phyloP scores from a whole-genome alignment of 2,888 invertebrate genomes.

The Chironomus tentans region DNA sequence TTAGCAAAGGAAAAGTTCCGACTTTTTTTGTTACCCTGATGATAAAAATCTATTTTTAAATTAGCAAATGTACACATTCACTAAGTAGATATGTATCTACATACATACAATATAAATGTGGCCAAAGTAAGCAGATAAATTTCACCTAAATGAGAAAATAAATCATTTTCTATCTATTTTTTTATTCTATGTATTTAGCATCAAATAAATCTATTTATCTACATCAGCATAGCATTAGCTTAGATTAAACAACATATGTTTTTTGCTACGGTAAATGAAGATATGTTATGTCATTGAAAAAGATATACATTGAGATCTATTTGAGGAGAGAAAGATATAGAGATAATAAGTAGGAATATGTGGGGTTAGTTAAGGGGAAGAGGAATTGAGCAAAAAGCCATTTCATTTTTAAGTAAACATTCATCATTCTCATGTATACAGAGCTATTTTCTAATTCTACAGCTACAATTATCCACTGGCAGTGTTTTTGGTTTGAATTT shows the following conservation, averaged over 20 bases:
- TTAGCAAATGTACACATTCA: neutral
- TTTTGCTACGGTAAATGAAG: neutral
- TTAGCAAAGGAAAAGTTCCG: too few relatives aligned
- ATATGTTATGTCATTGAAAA: neutral
- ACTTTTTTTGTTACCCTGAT: too few relatives aligned
- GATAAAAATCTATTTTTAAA: neutral
- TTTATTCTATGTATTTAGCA: slow-evolving; percentile 10
- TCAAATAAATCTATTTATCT: slow-evolving; percentile 23
- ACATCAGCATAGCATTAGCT: slow-evolving; percentile 22
- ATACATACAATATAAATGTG: neutral
- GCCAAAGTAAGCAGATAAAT: slow-evolving; percentile 25
- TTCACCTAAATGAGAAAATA: slow-evolving; percentile 26
- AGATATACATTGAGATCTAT: neutral
- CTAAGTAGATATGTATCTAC: neutral
- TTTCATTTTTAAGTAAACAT: slow-evolving; percentile 5
- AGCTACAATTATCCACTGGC: too few relatives aligned
- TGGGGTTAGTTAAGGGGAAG: too few relatives aligned
- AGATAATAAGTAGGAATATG: neutral
- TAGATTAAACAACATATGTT: slow-evolving; percentile 26
- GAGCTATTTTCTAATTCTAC: too few relatives aligned
- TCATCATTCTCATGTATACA: neutral
- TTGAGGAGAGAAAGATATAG: neutral
- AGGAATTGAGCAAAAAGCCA: slow-evolving; percentile 2
- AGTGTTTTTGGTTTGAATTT: too few relatives aligned
- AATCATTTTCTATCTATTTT: slow-evolving; percentile 23